These are phyloP conservation scores for Antheraea assamensis DNA, from an alignment of 2,888 invertebrate genomes.

Conservation along the genomic window DNA sequence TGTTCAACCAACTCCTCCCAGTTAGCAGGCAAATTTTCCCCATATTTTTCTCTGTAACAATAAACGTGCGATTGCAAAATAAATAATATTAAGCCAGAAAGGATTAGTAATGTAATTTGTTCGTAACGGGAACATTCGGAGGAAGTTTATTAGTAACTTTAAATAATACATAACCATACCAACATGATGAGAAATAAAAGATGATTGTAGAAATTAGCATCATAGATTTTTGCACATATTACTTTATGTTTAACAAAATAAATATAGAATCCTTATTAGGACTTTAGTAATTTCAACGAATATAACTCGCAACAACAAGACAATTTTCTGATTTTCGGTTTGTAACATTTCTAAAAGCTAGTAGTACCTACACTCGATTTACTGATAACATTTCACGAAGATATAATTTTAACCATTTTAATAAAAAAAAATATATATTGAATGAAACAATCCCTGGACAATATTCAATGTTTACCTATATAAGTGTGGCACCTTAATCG, in stretches of 20 bases:
- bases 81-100: not conserved
- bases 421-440: not conserved
- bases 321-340: not conserved
- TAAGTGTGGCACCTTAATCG: conserved; percentile 79
- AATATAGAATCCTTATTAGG: too few species aligned
- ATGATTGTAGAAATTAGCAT: too few species aligned
- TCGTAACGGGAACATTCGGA: not conserved
- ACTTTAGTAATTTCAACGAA: too few species aligned
- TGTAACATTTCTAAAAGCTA: not conserved
- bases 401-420: not conserved
- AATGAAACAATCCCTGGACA: not conserved
- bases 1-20: conserved; percentile 85
- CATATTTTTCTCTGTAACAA: conserved; percentile 80
- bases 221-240: too few species aligned
- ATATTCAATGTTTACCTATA: conserved; percentile 65
- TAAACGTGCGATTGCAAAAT: not conserved
- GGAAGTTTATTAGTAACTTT: not conserved
- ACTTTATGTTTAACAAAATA: too few species aligned
- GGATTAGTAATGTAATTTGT: not conserved
- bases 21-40: conserved; percentile 85
- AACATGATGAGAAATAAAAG: too few species aligned
- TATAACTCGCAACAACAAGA: too few species aligned
- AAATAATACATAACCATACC: not conserved
- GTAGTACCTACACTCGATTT: not conserved
- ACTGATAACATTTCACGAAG: not conserved